Evolutionary conservation across 2,113 vertebrate genomes (phyloP).

Genomic region (Ellobius talpinus): DNA sequence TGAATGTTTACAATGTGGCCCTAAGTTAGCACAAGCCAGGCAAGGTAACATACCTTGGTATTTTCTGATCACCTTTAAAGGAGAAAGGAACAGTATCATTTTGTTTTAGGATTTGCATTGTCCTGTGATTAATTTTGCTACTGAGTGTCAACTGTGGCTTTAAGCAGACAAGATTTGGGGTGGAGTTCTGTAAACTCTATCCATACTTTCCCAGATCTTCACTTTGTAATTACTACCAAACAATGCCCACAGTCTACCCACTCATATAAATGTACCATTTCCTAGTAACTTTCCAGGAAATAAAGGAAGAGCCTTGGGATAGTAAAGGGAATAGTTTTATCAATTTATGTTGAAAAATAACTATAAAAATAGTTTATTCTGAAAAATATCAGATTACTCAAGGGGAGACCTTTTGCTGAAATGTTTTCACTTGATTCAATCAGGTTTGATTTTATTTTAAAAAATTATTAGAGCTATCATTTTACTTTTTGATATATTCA

Average conservation of each 20-base stretch:
- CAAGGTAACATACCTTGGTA: background rate
- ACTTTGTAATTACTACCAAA: slow-evolving; percentile 8
- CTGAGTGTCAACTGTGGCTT: slow-evolving; percentile 29
- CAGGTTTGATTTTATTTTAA: slow-evolving; percentile 42
- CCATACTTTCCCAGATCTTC: background rate
- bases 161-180: background rate
- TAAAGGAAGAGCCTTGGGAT: slow-evolving; percentile 36
- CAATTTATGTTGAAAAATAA: slow-evolving; percentile 60
- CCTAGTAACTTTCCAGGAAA: slow-evolving; percentile 11
- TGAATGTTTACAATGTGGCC: background rate
- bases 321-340: slow-evolving; percentile 45
- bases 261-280: background rate
- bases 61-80: slow-evolving; percentile 18
- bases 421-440: slow-evolving; percentile 64
- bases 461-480: slow-evolving; percentile 31
- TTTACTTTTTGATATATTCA: slow-evolving; percentile 64
- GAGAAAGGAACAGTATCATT: background rate
- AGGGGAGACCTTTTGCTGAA: slow-evolving; percentile 53
- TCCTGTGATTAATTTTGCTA: background rate
- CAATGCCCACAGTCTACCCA: background rate
- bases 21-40: background rate
- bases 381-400: slow-evolving; percentile 57
- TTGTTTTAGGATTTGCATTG: background rate
- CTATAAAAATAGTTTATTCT: slow-evolving; percentile 35
- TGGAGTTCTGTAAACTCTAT: background rate